A percentile compares a stretch with the other conserved stretches of the same genome.
phyloP scores from a whole-genome alignment of 2,888 invertebrate species.

The Drosophila borborema region DNA sequence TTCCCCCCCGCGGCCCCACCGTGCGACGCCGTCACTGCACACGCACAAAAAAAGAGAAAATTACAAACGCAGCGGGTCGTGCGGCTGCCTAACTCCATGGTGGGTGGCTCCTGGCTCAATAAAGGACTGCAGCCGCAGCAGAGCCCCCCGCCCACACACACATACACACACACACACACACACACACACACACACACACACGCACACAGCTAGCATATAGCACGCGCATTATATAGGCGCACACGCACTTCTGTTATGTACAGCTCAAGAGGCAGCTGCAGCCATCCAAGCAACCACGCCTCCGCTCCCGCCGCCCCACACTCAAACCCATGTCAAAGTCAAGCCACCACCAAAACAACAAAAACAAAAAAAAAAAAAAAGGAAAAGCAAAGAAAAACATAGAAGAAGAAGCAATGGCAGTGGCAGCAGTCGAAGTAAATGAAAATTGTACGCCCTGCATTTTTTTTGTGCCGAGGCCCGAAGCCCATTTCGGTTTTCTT shows the following conservation, averaged over 20 bases:
- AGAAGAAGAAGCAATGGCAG: conserved; percentile 18
- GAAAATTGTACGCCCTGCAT: conserved; percentile 73
- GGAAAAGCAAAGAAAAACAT: conserved; percentile 21
- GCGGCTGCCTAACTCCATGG: conserved; percentile 18
- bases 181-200: not conserved
- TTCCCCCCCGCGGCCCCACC: not conserved
- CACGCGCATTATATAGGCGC: conserved; percentile 48
- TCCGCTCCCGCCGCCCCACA: conserved; percentile 3
- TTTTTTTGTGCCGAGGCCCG: conserved; percentile 59
- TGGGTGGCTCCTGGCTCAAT: conserved; percentile 52
- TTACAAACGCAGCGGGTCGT: conserved; percentile 80
- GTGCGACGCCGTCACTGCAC: conserved; percentile 54
- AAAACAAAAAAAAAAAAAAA: conserved; percentile 9
- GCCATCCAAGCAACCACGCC: conserved; percentile 45
- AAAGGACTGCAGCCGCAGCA: conserved; percentile 72
- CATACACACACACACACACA: too few species aligned
- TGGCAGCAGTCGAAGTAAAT: conserved; percentile 46
- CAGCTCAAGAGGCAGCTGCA: conserved; percentile 62
- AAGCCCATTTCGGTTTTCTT: conserved; percentile 72
- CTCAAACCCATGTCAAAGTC: conserved; percentile 73
- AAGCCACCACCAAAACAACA: conserved; percentile 47
- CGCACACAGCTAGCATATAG: not conserved
- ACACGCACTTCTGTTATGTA: conserved; percentile 71
- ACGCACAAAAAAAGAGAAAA: conserved; percentile 70
- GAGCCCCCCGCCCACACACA: not conserved